These are phyloP conservation scores for Bos taurus DNA, from an alignment of 2,113 vertebrate genomes.

Conservation along the genomic window DNA sequence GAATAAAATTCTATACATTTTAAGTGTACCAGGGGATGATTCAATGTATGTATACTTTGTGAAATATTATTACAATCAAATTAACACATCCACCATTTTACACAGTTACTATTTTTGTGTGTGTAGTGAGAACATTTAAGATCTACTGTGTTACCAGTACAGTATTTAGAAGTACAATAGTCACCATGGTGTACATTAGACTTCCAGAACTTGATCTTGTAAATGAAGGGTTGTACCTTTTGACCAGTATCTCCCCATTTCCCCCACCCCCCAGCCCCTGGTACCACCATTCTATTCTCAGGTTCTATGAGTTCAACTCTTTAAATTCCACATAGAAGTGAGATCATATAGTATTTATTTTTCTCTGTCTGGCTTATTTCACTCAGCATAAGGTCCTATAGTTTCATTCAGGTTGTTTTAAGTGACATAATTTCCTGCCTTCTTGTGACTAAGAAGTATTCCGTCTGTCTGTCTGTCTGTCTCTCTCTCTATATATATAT, in stretches of 20 bases:
- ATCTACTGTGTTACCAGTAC: background rate
- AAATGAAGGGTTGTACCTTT: background rate
- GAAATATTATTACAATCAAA: background rate
- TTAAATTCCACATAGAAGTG: background rate
- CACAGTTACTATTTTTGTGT: background rate
- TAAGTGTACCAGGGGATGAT: background rate
- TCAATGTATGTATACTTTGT: background rate
- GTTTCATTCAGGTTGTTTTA: background rate
- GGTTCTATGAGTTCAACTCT: background rate
- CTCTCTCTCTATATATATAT: fast-evolving
- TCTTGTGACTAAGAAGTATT: background rate
- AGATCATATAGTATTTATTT: background rate
- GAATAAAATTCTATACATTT: background rate
- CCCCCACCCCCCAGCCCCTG: background rate
- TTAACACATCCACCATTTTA: background rate
- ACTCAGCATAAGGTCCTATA: background rate
- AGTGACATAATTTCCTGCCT: background rate
- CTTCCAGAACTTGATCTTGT: background rate
- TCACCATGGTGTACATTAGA: background rate
- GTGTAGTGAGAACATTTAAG: background rate
- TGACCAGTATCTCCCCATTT: background rate
- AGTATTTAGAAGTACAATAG: background rate
- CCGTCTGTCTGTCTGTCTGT: background rate
- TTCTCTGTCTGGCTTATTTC: background rate
- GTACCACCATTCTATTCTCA: background rate